Evolutionary conservation across 30 jellyfish, hydroid and myxozoan species (phyloP).

Genomic region (Catostylus mosaicus): DNA sequence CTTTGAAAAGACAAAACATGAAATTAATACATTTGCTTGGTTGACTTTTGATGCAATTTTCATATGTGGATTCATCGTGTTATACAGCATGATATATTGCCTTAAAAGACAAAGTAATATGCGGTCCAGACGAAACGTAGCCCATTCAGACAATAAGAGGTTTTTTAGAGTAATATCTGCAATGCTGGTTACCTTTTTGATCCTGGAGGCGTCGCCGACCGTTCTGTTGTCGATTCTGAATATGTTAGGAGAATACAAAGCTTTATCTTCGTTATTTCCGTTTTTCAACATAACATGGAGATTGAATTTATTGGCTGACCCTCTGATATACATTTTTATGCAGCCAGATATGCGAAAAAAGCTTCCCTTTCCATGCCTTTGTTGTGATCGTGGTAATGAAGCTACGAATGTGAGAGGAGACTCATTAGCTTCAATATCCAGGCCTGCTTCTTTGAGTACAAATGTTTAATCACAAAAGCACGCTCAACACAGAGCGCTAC

Average conservation of each 20-base stretch:
- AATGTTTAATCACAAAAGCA: too few relatives aligned
- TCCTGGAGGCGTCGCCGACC: conserved; percentile 26
- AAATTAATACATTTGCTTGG: conserved; percentile 1
- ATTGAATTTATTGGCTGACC: conserved; percentile 25
- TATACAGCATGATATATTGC: conserved; percentile 4
- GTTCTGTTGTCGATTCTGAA: background rate
- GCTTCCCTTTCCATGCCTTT: background rate
- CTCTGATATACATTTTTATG: conserved; percentile 29
- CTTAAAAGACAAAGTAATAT: background rate
- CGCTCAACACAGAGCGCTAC: too few relatives aligned
- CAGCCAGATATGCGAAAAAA: background rate
- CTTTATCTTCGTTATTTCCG: background rate
- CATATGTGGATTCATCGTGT: background rate
- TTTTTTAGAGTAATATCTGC: conserved; percentile 29
- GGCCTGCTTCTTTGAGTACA: too few relatives aligned
- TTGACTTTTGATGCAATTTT: conserved; percentile 4
- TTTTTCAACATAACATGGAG: conserved; percentile 11
- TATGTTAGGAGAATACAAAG: background rate
- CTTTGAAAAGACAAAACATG: background rate
- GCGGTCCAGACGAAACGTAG: background rate
- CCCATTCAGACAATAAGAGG: background rate
- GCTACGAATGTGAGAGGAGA: too few relatives aligned
- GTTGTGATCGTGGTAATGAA: too few relatives aligned
- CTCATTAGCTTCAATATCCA: too few relatives aligned
- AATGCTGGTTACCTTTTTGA: conserved; percentile 6